Conservation (phyloP, 2,113 vertebrate species). For the Hyperopisus bebe region DNA sequence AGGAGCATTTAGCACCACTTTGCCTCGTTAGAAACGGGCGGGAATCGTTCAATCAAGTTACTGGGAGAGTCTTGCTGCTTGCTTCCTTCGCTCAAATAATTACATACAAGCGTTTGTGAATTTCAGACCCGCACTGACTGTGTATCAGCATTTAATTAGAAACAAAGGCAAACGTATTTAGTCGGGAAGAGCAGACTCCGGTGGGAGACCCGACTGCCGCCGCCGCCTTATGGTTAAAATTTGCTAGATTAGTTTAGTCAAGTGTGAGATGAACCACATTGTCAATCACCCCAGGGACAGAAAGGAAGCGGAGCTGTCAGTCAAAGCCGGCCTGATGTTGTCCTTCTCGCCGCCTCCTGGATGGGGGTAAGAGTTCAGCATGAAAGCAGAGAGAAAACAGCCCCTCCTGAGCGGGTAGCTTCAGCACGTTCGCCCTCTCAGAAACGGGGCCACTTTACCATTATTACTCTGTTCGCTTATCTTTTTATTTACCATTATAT, state of each 20-base stretch:
- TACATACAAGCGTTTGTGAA: conserved; percentile 46
- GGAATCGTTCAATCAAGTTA: not conserved
- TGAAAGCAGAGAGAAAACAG: conserved; percentile 39
- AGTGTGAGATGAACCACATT: conserved; percentile 79
- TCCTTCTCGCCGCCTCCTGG: conserved; percentile 58
- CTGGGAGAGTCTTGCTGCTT: not conserved
- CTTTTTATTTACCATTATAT: not conserved
- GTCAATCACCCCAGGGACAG: conserved; percentile 68
- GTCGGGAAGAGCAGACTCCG: conserved; percentile 80
- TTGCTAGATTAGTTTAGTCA: conserved; percentile 87
- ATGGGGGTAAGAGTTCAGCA: conserved; percentile 60
- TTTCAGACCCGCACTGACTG: conserved; percentile 62
- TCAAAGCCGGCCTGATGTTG: conserved; percentile 62
- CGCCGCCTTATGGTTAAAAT: conserved; percentile 64
- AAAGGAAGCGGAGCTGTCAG: conserved; percentile 68
- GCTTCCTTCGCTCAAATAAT: not conserved
- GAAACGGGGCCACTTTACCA: not conserved
- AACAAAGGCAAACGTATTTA: conserved; percentile 60
- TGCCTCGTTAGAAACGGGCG: not conserved
- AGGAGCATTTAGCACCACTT: not conserved
- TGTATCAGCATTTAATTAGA: conserved; percentile 60
- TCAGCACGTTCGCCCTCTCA: conserved; percentile 28
- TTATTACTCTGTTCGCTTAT: not conserved
- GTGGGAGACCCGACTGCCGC: conserved; percentile 68
- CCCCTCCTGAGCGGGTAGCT: conserved; percentile 22